These are phyloP conservation scores for Lophius piscatorius DNA, from an alignment of 2,113 vertebrate species.

Conservation along the genomic window DNA sequence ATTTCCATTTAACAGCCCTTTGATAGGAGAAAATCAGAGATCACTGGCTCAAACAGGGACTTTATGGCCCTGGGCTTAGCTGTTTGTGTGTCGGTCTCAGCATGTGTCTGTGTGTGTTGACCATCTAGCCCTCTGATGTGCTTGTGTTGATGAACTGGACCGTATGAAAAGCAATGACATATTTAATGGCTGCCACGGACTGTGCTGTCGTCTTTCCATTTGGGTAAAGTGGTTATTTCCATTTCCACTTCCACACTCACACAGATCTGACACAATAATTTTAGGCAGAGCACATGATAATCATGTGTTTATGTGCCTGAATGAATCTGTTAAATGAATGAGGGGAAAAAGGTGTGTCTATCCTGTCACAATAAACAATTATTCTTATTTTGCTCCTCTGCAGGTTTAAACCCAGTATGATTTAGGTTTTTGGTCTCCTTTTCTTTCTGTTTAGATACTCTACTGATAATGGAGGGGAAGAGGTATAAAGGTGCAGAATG, in stretches of 20 bases:
- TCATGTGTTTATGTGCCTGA: conserved; percentile 15
- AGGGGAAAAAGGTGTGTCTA: too few relatives aligned
- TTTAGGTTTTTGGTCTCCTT: too few relatives aligned
- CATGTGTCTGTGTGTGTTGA: background rate
- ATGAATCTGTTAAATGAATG: conserved; percentile 18
- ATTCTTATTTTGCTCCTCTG: too few relatives aligned
- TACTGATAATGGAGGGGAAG: background rate
- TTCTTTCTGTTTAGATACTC: background rate
- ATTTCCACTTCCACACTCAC: conserved; percentile 16
- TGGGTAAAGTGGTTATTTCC: conserved; percentile 58
- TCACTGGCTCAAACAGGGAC: conserved; percentile 49
- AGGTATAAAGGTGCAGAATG: too few relatives aligned
- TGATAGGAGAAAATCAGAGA: conserved; percentile 62
- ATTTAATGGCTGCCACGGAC: conserved; percentile 56
- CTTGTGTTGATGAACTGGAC: conserved; percentile 56
- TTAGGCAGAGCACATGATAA: conserved; percentile 30
- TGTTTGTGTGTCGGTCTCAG: conserved; percentile 7
- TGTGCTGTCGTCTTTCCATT: conserved; percentile 46
- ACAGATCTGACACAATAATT: conserved; percentile 40
- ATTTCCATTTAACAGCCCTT: conserved; percentile 72
- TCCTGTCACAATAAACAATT: too few relatives aligned
- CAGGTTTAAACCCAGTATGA: too few relatives aligned
- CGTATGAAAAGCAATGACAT: conserved; percentile 54
- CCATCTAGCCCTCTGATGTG: conserved; percentile 25
- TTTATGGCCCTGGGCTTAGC: conserved; percentile 53